Evolutionary conservation across 1,140 invertebrate species (phyloP), one percentile per base, ranked within the genome.

Genomic region (Samia ricini): DNA sequence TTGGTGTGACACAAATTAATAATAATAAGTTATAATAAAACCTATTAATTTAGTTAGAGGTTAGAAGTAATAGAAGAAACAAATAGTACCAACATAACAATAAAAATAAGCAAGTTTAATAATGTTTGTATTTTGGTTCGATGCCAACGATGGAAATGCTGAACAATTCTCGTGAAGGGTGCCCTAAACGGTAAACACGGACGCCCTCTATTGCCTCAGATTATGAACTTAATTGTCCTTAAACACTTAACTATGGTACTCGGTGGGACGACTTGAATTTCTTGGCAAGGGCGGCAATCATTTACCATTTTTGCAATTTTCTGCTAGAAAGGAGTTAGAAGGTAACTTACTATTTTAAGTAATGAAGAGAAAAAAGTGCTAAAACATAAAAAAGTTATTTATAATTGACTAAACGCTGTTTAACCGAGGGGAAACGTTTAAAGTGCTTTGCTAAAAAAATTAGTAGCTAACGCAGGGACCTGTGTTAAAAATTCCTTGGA

Each of bases 181-280:
- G 33, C 15, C 33, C 4, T 42, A 42, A 42, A 42, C 33, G 33
- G 33, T 42, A 15, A 42, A 42, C 33, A 42, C 33, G 33, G 33
- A 15, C 33, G 33, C 33, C 8, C 33, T 15, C 33, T 42, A 42
- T 42, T 42, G 33, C 33, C 33, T 42, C 33, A 15, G 33, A 42
- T 42, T 42, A 42, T 42, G 33, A 42, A 42, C 33, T 42, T 42
- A 42, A 42, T 42, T 42, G 33, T 42, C 33, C 33, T 42, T 42
- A 42, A 42, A 42, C 33, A 42, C 33, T 42, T 42, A 42, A 42
- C 26, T 42, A 15, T 42, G 8, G 7, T 15, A 10, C n/a, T 15
- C n/a, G 15, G 7, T 42, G 33, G 10, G 33, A 12, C 33, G 4
- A 15, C 33, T 42, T 42, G 33, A 42, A 42, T 42, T 42, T 42